Base-by-base conservation (phyloP, 2,888 invertebrate species). In the Xestoiulus laeticollis region DNA sequence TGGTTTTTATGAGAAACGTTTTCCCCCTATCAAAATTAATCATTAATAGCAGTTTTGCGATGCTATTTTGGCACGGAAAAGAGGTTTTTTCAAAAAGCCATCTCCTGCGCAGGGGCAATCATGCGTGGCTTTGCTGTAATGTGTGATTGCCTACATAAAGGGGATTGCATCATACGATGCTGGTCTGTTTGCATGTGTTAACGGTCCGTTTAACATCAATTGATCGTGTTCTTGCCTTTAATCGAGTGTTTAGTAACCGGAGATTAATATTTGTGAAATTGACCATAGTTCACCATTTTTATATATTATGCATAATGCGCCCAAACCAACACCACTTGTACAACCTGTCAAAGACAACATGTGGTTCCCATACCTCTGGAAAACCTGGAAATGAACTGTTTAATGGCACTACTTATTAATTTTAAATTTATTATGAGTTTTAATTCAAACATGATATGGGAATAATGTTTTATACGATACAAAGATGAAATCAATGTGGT, bases 21-120 rank as follows among this genome's bases (percentile, higher is more conserved):
- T 68, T 10, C 26, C 68, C 68, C 68, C n/a, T 68, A 68, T 68
- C 68, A 68, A 26, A 68, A 68, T 68, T 68, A 68, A 68, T 26
- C 68, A 68, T 68, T 68, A 68, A 68, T 68, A 26, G 68, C 68
- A 26, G 68, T 68, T 68, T 68, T 26, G 59, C 59, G 59, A 59
- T 59, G 59, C 59, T 19, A 59, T 59, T 59, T 59, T 59, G 68
- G 68, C 68, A 26, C 68, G 14, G 68, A 68, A 68, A 68, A 26
- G 22, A 68, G 68, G 8, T 68, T 48, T 68, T 68, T 26, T 26
- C 10, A 59, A 59, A 59, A 59, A 59, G 68, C 26, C 26, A 26
- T 68, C 68, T 26, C 68, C 3, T n/a, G 1, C 19, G 1, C 6
- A 6, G 53, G 48, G 22, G 59, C 59, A 59, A 59, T 59, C 59